These are phyloP conservation scores for Lasioglossum leucozonium DNA, from an alignment of 2,888 invertebrate genomes.

Conservation along the genomic window DNA sequence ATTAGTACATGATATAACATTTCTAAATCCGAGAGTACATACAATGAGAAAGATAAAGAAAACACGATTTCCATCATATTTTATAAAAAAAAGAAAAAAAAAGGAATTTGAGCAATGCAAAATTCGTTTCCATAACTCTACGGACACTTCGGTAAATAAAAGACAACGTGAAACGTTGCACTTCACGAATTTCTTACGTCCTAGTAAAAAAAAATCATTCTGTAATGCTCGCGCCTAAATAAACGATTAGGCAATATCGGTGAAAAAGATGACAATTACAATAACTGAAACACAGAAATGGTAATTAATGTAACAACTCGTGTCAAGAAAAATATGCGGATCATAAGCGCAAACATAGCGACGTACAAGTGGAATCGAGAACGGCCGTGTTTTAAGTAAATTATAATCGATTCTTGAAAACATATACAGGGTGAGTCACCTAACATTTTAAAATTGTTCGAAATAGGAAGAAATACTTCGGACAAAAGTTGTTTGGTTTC, in stretches of 20 bases:
- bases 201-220: neutral
- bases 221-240: neutral
- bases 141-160: neutral
- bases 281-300: neutral
- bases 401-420: neutral
- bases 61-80: neutral
- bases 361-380: neutral
- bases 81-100: conserved; percentile 8
- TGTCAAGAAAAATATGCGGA: neutral
- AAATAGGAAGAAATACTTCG: too few species aligned
- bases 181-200: neutral
- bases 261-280: neutral
- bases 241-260: neutral
- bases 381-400: neutral
- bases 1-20: conserved; percentile 15
- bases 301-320: neutral
- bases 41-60: neutral
- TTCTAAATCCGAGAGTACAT: conserved; percentile 5
- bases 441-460: too few species aligned
- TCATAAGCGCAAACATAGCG: neutral
- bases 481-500: too few species aligned
- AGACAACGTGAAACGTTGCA: neutral
- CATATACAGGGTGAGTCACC: neutral
- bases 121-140: neutral
- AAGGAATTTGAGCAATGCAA: conserved; percentile 32